Base-by-base conservation (phyloP, 2,888 invertebrate genomes). In the Ectemnius lituratus region DNA sequence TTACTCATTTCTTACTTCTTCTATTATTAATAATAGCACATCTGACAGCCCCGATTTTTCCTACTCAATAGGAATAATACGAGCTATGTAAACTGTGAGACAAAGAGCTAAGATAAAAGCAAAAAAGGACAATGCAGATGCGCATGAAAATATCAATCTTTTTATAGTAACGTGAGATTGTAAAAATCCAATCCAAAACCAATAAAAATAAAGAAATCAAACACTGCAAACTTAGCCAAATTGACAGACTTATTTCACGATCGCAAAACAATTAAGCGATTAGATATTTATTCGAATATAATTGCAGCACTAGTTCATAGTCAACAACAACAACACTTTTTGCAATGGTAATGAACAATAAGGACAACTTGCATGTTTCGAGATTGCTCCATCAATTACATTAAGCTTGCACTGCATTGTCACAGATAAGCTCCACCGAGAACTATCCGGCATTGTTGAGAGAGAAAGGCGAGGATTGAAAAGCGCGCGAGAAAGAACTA, bases 371-470 rank as follows among this genome's bases (percentile, higher is more conserved):
- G 11, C 6, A 20, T 6, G 5, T 23, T 20, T 11, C n/a, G 27
- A 27, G 14, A 52, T 20, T n/a, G 16, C 16, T 4, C 1, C 28
- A 61, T 62, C 67, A 52, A 56, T n/a, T 14, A n/a, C 61, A 37
- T 3, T 27, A 27, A 2, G 2, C 60, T 57, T 58, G 1, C n/a
- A 45, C 47, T 59, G 4, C 56, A n/a, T 62, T 72, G 87, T 0
- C 86, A 91, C 87, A 92, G 62, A 89, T 93, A 16, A 88, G 87
- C 79, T 90, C 93, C 78, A 92, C 93, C 0, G 92, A 92, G 76
- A 90, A 23, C 2, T 2, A 23, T 23, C 2, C 2, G 23, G 23
- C 23, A 23, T 23, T 23, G 23, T 23, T 23, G 23, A 3, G 23
- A 23, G 23, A 23, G 23, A 23, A 23, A 23, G 23, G 23, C 3